phyloP scores from a whole-genome alignment of 2,797 vertebrate species.

The Gymnoscopelus braueri region DNA sequence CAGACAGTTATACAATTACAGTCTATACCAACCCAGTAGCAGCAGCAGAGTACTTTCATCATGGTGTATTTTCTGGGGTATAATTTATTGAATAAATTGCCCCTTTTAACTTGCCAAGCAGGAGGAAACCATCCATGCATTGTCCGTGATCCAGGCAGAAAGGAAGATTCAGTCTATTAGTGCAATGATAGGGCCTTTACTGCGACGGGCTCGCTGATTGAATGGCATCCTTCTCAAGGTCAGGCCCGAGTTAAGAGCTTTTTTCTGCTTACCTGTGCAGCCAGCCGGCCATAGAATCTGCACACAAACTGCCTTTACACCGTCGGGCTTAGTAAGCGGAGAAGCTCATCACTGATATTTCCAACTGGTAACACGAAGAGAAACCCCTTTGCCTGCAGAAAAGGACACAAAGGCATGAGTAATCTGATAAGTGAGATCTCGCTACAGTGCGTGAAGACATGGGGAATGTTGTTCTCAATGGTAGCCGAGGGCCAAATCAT shows the following conservation, averaged over 20 bases:
- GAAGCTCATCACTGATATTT: constrained; percentile 73
- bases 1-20: constrained; percentile 64
- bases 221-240: constrained; percentile 79
- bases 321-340: constrained; percentile 66
- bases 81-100: constrained; percentile 74
- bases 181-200: constrained; percentile 75
- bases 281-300: constrained; percentile 68
- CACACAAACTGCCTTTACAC: constrained; percentile 71
- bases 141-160: constrained; percentile 68
- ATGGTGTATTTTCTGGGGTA: constrained; percentile 65
- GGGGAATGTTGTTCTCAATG: constrained; percentile 62
- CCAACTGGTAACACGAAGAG: constrained; percentile 74
- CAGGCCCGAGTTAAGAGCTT: constrained; percentile 73
- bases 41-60: constrained; percentile 62
- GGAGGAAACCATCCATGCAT: constrained; percentile 68
- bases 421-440: constrained; percentile 70
- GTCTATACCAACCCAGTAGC: constrained; percentile 54
- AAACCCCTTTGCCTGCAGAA: constrained; percentile 68
- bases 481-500: constrained; percentile 47
- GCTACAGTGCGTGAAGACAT: constrained; percentile 62
- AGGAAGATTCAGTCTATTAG: constrained; percentile 76
- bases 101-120: constrained; percentile 71
- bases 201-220: constrained; percentile 71
- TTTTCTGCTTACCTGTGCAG: constrained; percentile 83
- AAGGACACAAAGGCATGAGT: constrained; percentile 71